phyloP scores from a whole-genome alignment of 1,140 invertebrate genomes.

The Drosophila erecta region DNA sequence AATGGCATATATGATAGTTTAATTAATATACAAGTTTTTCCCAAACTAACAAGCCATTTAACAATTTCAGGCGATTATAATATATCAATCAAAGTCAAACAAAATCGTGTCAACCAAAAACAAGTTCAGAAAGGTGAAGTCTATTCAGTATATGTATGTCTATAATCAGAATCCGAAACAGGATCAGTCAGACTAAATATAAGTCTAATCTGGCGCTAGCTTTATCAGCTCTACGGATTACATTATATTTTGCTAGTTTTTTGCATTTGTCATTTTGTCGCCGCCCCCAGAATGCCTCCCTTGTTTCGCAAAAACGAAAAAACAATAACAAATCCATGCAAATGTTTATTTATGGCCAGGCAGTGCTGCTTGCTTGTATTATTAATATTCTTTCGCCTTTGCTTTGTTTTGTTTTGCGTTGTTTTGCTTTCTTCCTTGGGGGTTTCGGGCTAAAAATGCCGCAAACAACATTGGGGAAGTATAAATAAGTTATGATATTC shows the following conservation, averaged over 20 bases:
- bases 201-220: slow-evolving; percentile 31
- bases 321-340: slow-evolving; percentile 49
- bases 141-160: slow-evolving; percentile 7
- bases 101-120: slow-evolving; percentile 18
- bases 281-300: slow-evolving; percentile 10
- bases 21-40: too few species aligned
- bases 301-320: slow-evolving; percentile 46
- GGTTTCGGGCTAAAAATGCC: slow-evolving; percentile 63
- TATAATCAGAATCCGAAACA: slow-evolving; percentile 10
- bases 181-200: slow-evolving; percentile 25
- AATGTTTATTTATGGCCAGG: slow-evolving; percentile 74
- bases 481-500: slow-evolving; percentile 50
- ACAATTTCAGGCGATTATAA: neutral
- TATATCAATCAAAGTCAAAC: slow-evolving; percentile 25
- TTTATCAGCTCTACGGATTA: slow-evolving; percentile 38
- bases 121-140: slow-evolving; percentile 30
- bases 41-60: too few species aligned
- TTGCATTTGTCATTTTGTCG: slow-evolving; percentile 9
- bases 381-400: slow-evolving; percentile 50
- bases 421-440: neutral
- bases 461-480: slow-evolving; percentile 49
- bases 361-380: slow-evolving; percentile 50
- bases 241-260: slow-evolving; percentile 13
- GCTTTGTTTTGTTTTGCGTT: slow-evolving; percentile 43
- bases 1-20: neutral